A percentile compares a stretch with the other conserved stretches of the same genome.
Evolutionary conservation across 2,888 invertebrate genomes (phyloP).

Genomic region (Abrostola triplasia): DNA sequence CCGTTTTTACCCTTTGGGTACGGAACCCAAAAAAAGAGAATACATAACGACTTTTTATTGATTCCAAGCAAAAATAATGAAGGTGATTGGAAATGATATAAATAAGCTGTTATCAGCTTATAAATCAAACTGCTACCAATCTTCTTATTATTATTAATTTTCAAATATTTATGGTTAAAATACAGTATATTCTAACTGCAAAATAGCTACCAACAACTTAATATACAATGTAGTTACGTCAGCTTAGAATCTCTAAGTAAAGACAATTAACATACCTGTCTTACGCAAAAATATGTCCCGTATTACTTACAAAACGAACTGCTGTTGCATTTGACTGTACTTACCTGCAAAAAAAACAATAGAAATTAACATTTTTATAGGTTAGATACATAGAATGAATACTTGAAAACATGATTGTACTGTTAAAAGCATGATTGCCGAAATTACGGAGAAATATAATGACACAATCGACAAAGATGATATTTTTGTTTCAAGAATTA

Average conservation of each 20-base stretch:
- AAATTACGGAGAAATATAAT: constrained; percentile 22
- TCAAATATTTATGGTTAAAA: too few relatives aligned
- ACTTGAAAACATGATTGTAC: constrained; percentile 21
- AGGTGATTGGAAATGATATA: too few relatives aligned
- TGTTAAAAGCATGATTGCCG: background rate
- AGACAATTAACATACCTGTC: constrained; percentile 2
- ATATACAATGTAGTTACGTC: background rate
- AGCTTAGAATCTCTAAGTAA: constrained; percentile 10
- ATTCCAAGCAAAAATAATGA: too few relatives aligned
- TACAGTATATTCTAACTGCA: too few relatives aligned
- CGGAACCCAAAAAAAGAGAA: too few relatives aligned
- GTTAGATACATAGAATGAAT: constrained; percentile 27
- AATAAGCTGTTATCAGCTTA: too few relatives aligned
- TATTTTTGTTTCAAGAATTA: too few relatives aligned
- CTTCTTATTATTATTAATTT: too few relatives aligned
- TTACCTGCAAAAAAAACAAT: constrained; percentile 53
- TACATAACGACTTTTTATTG: too few relatives aligned
- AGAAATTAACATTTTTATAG: constrained; percentile 26
- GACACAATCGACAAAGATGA: constrained; percentile 6
- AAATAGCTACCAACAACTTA: background rate
- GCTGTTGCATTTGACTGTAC: constrained; percentile 7
- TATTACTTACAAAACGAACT: constrained; percentile 29
- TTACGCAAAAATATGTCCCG: constrained; percentile 15
- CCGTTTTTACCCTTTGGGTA: too few relatives aligned
- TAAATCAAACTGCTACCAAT: too few relatives aligned